A percentile compares a stretch with the other conserved stretches of the same genome.
Evolutionary conservation across 2,888 invertebrate species (phyloP).

Genomic region (Andrena trimmerana): DNA sequence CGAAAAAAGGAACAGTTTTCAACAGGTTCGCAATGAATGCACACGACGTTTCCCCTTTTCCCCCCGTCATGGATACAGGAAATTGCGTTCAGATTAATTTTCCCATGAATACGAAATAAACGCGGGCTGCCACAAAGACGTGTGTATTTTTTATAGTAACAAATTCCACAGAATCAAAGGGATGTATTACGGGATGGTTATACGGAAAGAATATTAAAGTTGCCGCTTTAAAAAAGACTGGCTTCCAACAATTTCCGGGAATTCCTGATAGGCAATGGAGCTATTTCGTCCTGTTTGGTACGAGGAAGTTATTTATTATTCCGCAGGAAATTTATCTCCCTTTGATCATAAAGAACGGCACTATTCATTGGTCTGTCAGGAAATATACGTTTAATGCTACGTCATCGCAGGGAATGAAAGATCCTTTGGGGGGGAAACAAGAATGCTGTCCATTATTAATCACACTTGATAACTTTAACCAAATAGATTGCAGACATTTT

Average conservation of each 20-base stretch:
- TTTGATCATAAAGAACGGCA: constrained; percentile 48
- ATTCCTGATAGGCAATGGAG: constrained; percentile 21
- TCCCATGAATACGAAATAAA: constrained; percentile 10
- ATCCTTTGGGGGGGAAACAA: neutral
- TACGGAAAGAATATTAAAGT: constrained; percentile 21
- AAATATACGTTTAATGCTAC: constrained; percentile 26
- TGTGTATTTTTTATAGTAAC: constrained; percentile 8
- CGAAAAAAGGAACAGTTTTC: neutral
- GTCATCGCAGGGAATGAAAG: constrained; percentile 27
- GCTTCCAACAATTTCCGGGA: constrained; percentile 35
- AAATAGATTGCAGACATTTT: neutral
- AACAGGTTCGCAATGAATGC: neutral
- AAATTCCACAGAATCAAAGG: constrained; percentile 28
- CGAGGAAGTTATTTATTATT: constrained; percentile 54
- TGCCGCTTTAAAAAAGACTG: constrained; percentile 1
- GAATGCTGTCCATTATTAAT: neutral
- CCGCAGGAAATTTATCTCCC: constrained; percentile 51
- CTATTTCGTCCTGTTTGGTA: constrained; percentile 26
- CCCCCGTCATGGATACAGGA: neutral
- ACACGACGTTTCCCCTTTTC: neutral
- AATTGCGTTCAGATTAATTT: constrained; percentile 35
- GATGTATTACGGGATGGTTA: neutral
- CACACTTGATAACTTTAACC: neutral
- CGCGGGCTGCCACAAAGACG: neutral
- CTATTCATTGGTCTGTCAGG: constrained; percentile 21